phyloP scores from a whole-genome alignment of 2,888 invertebrate species.

The Melieria omissa region DNA sequence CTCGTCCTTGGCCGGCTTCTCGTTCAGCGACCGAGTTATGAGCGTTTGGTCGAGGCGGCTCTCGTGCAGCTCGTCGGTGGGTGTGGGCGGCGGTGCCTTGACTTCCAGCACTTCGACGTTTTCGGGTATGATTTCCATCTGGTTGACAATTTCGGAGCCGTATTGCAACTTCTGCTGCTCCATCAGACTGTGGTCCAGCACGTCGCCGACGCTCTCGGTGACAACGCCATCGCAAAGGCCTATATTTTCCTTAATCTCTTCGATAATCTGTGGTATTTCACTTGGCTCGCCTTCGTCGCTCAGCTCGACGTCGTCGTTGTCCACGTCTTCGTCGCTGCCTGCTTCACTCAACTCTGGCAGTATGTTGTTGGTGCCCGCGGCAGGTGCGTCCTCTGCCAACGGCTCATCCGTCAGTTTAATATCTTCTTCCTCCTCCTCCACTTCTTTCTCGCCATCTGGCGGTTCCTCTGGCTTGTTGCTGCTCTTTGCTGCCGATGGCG shows the following conservation, averaged over 20 bases:
- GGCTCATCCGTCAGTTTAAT: neutral
- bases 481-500: neutral
- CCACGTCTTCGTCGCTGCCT: neutral
- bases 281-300: slow-evolving; percentile 9
- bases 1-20: slow-evolving; percentile 1
- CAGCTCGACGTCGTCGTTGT: slow-evolving; percentile 11
- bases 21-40: neutral
- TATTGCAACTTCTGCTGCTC: neutral
- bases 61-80: slow-evolving; percentile 2
- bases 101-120: neutral
- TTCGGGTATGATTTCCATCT: neutral
- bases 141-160: no score
- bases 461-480: neutral
- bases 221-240: slow-evolving; percentile 3
- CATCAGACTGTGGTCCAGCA: neutral
- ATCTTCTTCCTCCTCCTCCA: neutral
- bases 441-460: neutral
- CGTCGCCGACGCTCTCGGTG: slow-evolving; percentile 3
- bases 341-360: neutral
- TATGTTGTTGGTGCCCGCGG: slow-evolving; percentile 4
- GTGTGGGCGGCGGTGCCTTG: neutral
- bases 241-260: slow-evolving; percentile 8
- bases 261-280: slow-evolving; percentile 11
- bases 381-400: no score
- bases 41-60: neutral